Conservation (phyloP, 23 tunicate species). For the Phallusia fumigata region DNA sequence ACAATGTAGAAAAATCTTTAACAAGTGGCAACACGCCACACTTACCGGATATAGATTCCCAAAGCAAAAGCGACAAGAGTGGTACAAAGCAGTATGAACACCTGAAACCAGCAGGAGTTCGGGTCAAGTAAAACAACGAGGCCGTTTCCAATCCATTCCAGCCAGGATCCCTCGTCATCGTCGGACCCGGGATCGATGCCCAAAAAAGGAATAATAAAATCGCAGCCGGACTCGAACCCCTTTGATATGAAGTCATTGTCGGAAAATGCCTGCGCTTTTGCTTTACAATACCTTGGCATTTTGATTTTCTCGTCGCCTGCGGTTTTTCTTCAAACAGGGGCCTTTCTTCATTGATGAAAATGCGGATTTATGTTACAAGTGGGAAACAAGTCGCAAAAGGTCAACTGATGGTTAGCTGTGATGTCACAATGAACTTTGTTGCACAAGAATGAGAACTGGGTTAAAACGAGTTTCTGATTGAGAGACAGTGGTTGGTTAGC, state of each 20-base stretch:
- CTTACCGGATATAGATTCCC: constrained; percentile 85
- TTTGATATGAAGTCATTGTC: constrained; percentile 38
- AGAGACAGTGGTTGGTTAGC: too few species aligned
- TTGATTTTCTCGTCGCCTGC: constrained; percentile 18
- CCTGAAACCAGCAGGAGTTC: constrained; percentile 79
- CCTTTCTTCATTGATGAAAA: not conserved
- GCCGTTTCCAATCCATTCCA: constrained; percentile 15
- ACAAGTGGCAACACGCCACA: not conserved
- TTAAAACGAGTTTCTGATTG: too few species aligned
- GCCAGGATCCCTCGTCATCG: constrained; percentile 40
- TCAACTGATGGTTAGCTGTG: not conserved
- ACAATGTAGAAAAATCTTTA: too few species aligned
- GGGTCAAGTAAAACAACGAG: constrained; percentile 39
- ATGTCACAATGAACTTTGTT: not conserved
- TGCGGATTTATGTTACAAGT: not conserved
- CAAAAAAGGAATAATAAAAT: constrained; percentile 63
- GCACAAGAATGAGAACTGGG: too few species aligned
- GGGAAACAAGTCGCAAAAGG: not conserved
- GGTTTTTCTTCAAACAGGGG: not conserved
- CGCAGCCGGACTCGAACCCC: constrained; percentile 64
- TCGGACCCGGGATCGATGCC: constrained; percentile 86
- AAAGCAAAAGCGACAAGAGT: constrained; percentile 61
- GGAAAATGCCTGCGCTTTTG: constrained; percentile 63
- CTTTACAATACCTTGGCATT: constrained; percentile 90
- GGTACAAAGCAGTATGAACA: constrained; percentile 39